Evolutionary conservation across 2,888 invertebrate genomes (phyloP).

Genomic region (Gasteruption jaculator): DNA sequence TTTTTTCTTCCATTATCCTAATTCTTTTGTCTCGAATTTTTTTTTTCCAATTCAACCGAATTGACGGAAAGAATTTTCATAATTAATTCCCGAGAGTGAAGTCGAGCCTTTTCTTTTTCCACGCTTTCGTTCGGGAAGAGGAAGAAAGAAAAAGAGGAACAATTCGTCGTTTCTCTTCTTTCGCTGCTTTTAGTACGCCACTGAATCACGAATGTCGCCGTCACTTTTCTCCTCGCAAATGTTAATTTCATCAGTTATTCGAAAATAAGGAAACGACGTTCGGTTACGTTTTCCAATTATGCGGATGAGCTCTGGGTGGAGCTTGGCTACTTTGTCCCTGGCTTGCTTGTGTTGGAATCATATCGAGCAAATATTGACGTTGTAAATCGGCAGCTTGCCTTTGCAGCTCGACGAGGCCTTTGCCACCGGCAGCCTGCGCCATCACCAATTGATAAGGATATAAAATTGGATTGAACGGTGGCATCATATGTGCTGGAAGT

Average conservation of each 20-base stretch:
- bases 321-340: conserved; percentile 52
- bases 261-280: no score
- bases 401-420: conserved; percentile 70
- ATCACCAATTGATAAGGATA: conserved; percentile 87
- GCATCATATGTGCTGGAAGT: conserved; percentile 75
- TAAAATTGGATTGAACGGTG: conserved; percentile 81
- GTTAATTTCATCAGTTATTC: no score
- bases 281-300: conserved; percentile 64
- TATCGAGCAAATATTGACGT: conserved; percentile 92
- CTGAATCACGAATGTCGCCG: no score
- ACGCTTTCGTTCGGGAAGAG: no score
- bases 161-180: conserved; percentile 4
- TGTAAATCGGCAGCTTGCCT: conserved; percentile 81
- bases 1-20: no score
- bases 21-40: no score
- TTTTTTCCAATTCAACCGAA: no score
- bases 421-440: conserved; percentile 65
- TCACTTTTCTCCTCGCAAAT: neutral
- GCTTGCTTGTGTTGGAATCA: conserved; percentile 72
- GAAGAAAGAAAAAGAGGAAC: no score
- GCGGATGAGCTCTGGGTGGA: conserved; percentile 48
- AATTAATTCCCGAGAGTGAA: no score
- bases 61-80: no score
- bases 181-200: no score
- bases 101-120: no score